Evolutionary conservation across 2,888 invertebrate species (phyloP), one percentile per base, ranked within the genome.

Genomic region (Odontocerum albicorne): DNA sequence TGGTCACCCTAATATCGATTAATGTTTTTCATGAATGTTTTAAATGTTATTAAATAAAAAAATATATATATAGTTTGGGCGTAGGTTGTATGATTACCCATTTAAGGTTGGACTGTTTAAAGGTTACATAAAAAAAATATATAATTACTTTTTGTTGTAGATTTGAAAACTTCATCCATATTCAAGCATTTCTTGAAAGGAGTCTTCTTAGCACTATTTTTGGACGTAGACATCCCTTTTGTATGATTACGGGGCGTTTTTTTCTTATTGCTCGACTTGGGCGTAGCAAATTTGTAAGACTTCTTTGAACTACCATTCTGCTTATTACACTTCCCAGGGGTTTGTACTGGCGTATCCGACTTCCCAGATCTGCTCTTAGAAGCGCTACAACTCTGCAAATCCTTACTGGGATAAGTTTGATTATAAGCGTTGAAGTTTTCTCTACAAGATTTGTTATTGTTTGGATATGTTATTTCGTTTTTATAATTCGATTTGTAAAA

Each of bases 401-500:
- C 54, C 12, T 45, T 49, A 33, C 33, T 51, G 8, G 55, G 55
- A 44, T 49, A 55, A 10, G 55, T 55, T 31, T 44, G 49, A 32
- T 49, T 55, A 20, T 43, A 51, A 10, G 43, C 21, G 27, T 16
- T 47, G n/a, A 22, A 32, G 17, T 49, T 46, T 10, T 38, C 35
- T 6, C 15, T 27, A 8, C 27, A 19, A 13, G 8, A 7, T 3
- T 7, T 31, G 12, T 19, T 50, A 16, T 43, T 27, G 27, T 19
- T 39, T 1, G 55, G 50, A 19, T 55, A 45, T 6, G 55, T 52
- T 3, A 47, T n/a, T 10, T 47, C 47, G 10, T 27, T 8, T 44
- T 43, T 53, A 33, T 46, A 21, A 12, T 6, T n/a, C 17, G 27
- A 67, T 51, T 21, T 17, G 42, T 57, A 46, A 36, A 42, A 53